These are phyloP conservation scores for Chamaetylas fuelleborni DNA, from an alignment of 2,113 vertebrate genomes.

Conservation along the genomic window DNA sequence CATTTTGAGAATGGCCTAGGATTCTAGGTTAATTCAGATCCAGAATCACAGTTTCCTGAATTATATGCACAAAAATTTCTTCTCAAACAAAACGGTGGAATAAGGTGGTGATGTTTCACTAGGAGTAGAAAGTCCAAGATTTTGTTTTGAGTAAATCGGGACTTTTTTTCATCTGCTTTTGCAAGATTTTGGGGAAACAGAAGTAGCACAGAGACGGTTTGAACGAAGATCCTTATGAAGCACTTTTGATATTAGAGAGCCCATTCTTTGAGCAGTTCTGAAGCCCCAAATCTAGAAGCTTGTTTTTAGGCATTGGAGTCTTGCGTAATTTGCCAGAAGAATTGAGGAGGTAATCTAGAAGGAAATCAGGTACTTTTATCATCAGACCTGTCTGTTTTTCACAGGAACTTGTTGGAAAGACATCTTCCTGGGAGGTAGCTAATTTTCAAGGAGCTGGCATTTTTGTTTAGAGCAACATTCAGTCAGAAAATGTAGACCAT, in stretches of 20 bases:
- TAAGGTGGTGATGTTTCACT: neutral
- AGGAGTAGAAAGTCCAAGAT: neutral
- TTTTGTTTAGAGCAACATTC: neutral
- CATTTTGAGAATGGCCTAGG: neutral
- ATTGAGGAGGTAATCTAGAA: neutral
- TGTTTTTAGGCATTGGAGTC: neutral
- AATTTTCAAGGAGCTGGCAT: neutral
- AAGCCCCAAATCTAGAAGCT: neutral
- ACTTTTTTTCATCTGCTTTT: neutral
- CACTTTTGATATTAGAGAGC: neutral
- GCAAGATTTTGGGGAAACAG: neutral
- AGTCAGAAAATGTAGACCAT: neutral
- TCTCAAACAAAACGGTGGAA: neutral
- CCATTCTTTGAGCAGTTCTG: neutral
- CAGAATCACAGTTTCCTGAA: neutral
- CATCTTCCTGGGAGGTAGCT: neutral
- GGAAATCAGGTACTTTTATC: neutral
- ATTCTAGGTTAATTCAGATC: neutral
- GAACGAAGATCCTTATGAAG: neutral
- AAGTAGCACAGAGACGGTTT: neutral
- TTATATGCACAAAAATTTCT: neutral
- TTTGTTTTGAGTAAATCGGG: neutral
- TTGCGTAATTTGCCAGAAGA: neutral
- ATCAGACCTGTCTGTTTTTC: neutral
- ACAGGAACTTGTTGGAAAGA: neutral